These are phyloP conservation scores for Rhyacophila evoluta DNA, from an alignment of 2,888 invertebrate species.

Conservation along the genomic window DNA sequence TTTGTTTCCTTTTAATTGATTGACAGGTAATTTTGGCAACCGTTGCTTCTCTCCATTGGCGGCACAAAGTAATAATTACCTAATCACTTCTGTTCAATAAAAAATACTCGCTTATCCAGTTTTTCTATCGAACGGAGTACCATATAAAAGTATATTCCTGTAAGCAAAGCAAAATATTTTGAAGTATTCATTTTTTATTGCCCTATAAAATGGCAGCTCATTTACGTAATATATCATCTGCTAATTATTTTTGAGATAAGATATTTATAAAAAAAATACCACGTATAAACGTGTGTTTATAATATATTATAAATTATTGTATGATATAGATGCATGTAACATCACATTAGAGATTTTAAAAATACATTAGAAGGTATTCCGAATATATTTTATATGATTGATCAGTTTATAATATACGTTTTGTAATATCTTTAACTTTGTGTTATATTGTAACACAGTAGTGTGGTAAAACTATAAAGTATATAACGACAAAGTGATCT, in stretches of 20 bases:
- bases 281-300: too few relatives aligned
- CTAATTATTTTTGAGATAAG: neutral
- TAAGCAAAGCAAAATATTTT: neutral
- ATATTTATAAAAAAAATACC: too few relatives aligned
- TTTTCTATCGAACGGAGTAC: neutral
- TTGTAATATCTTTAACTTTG: too few relatives aligned
- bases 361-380: neutral
- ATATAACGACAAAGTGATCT: too few relatives aligned
- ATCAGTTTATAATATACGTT: too few relatives aligned
- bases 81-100: neutral
- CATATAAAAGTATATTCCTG: neutral
- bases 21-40: conserved; percentile 15
- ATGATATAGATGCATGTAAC: too few relatives aligned
- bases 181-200: neutral
- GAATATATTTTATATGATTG: neutral
- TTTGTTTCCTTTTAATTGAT: neutral
- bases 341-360: too few relatives aligned
- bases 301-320: too few relatives aligned
- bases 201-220: neutral
- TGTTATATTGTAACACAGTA: too few relatives aligned
- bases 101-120: conserved; percentile 1
- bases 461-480: too few relatives aligned
- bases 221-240: neutral
- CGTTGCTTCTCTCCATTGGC: neutral
- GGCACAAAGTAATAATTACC: neutral